Evolutionary conservation across 2,888 invertebrate genomes (phyloP).

Genomic region (Apamea epomidion): DNA sequence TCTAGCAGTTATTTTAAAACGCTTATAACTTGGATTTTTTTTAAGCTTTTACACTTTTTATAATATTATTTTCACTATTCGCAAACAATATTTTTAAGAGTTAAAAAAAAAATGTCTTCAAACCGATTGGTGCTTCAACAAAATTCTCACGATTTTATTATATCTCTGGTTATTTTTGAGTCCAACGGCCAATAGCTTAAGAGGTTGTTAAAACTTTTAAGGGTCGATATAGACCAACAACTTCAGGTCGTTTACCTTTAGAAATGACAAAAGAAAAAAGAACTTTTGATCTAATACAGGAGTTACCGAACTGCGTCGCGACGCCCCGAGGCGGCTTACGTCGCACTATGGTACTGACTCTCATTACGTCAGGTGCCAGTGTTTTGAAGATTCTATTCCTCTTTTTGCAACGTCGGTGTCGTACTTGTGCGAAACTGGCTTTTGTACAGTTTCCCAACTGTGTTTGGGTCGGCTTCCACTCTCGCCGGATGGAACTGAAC

Average conservation of each 20-base stretch:
- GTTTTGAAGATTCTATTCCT: too few relatives aligned
- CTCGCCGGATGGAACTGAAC: too few relatives aligned
- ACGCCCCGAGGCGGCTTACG: background rate
- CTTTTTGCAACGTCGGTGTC: too few relatives aligned
- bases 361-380: too few relatives aligned
- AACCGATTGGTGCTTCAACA: background rate
- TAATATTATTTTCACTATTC: background rate
- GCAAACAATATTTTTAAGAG: background rate
- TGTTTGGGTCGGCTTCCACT: too few relatives aligned
- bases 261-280: background rate
- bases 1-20: background rate
- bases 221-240: slow-evolving; percentile 11
- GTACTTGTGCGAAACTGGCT: too few relatives aligned
- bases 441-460: too few relatives aligned
- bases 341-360: background rate
- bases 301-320: background rate
- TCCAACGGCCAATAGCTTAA: slow-evolving; percentile 11
- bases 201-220: slow-evolving; percentile 29
- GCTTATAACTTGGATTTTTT: too few relatives aligned
- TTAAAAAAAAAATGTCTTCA: background rate
- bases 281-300: background rate
- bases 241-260: slow-evolving; percentile 3
- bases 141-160: slow-evolving; percentile 4
- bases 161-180: background rate
- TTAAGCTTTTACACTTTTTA: background rate